Evolutionary conservation across 2,113 vertebrate species (phyloP), one percentile per base, ranked within the genome.

Genomic region (Gymnocephalus cernua): DNA sequence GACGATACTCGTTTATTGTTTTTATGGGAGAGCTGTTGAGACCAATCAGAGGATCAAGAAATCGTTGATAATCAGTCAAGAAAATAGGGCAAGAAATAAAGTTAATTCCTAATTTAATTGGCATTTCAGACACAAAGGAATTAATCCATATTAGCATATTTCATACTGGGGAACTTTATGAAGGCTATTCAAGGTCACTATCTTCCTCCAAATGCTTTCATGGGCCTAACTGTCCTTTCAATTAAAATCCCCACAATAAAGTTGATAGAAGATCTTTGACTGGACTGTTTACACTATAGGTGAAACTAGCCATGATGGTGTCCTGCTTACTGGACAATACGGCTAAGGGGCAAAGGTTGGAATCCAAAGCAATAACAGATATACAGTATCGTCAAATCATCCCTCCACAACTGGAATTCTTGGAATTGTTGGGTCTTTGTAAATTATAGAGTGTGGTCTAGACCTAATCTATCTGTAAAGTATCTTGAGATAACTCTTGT

Each of bases 31-130:
- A 88, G 86, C 77, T 82, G 74, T 71, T 67, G 61, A 79, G 57
- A 83, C 84, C 64, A 80, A 88, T 89, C 83, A 67, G 45, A 66
- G 62, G 83, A 92, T 89, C 80, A 68, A 84, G 73, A 80, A 74
- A 45, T 80, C 14, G 18, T 69, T 85, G 83, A 89, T 90, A 89
- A 89, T 91, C 74, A 85, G 82, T 69, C 62, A n/a, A n/a, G n/a
- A n/a, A n/a, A n/a, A n/a, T n/a, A n/a, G 29, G 29, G 62, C 27
- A 45, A 84, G 79, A 87, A 82, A 79, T 83, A 74, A 83, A 90
- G 85, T 87, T 92, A 84, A 92, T 89, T 92, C 74, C 83, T 67
- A 92, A 93, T 93, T 92, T 91, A 92, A 94, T 90, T 90, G 90
- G 71, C 75, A 77, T 85, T 84, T 93, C 76, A 74, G 80, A 83